Percentiles rank a stretch among this genome's conserved stretches.
phyloP scores from a whole-genome alignment of 2,888 invertebrate genomes.

The Drosophila mimica region DNA sequence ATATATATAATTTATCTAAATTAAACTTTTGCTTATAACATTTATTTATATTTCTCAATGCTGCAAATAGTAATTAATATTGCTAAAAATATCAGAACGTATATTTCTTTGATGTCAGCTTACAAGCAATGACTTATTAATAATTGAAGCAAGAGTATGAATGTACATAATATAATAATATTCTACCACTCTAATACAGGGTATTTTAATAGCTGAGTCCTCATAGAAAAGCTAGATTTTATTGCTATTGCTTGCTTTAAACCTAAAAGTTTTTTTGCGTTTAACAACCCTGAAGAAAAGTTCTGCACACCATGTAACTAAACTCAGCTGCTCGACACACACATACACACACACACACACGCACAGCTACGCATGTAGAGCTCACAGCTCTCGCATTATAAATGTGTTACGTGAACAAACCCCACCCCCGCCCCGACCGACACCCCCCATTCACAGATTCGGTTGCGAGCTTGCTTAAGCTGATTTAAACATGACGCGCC shows the following conservation, averaged over 20 bases:
- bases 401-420: slow-evolving; percentile 71
- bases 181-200: background rate
- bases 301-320: slow-evolving; percentile 37
- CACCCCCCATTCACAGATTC: background rate
- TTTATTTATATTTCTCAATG: background rate
- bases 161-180: background rate
- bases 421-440: background rate
- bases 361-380: slow-evolving; percentile 22
- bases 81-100: background rate
- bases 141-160: background rate
- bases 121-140: background rate
- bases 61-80: background rate
- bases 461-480: slow-evolving; percentile 40
- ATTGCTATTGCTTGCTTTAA: slow-evolving; percentile 42
- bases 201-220: slow-evolving; percentile 5
- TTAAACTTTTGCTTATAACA: no score
- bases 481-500: slow-evolving; percentile 49
- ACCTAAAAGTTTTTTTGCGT: slow-evolving; percentile 36
- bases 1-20: no score
- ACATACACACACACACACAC: slow-evolving; percentile 17
- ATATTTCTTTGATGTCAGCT: background rate
- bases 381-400: slow-evolving; percentile 72
- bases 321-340: slow-evolving; percentile 52
- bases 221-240: background rate
- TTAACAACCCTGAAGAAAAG: slow-evolving; percentile 58